Base-by-base conservation (phyloP, 2,797 vertebrate species). In the Enteromius trimaculatus region DNA sequence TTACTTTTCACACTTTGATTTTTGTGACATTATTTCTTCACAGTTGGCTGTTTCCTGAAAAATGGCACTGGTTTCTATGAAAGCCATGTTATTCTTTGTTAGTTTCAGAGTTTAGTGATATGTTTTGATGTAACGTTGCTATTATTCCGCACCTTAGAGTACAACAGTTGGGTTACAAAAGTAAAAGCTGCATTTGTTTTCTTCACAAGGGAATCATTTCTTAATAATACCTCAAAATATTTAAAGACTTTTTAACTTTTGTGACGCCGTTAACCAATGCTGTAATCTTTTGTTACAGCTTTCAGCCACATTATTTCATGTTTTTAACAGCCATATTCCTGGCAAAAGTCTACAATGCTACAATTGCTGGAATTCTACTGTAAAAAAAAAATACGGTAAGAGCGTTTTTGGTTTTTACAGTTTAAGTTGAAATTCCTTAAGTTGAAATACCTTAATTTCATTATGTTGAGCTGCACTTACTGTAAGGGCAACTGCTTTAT, bases 21-120 rank as follows among this genome's bases (percentile, higher is more conserved):
- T 74, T 81, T 62, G 19, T 47, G 66, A 53, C 42, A 64, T 74
- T 51, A 10, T 81, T 81, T 77, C 42, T 49, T 74, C 58, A 81
- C 58, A 39, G 58, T 37, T 62, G 69, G 55, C 69, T 74, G 79
- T 62, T 72, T 81, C 9, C 80, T 37, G 42, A 64, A 65, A 47
- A 74, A 65, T 37, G 29, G 6, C 2, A 37, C 19, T 17, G 26
- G 68, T 81, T 81, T 72, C 68, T 62, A 47, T 49, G 29, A 71
- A 34, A 72, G 19, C 39, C 26, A 62, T 14, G 17, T 13, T 49
- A n/a, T 81, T 81, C 16, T 71, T 72, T 47, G 37, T 81, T 71
- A 47, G 66, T 71, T 72, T 81, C 53, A 31, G 66, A 72, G 26
- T 23, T 51, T 39, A 34, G 26, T n/a, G 7, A 31, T 47, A 7